Percentiles rank a stretch among this genome's conserved stretches.
phyloP scores from a whole-genome alignment of 2,888 invertebrate species.

The Iphiclides podalirius region DNA sequence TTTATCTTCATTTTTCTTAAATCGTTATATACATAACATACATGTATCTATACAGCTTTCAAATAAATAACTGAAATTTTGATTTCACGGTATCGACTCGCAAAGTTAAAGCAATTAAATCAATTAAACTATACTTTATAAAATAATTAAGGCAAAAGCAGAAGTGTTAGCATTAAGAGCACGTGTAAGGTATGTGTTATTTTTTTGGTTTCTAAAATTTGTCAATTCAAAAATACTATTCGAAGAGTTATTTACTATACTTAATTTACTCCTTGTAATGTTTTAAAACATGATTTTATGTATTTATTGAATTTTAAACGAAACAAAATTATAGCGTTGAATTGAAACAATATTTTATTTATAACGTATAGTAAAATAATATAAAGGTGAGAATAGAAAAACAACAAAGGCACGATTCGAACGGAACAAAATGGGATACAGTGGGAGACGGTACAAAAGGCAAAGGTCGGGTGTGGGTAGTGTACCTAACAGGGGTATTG shows the following conservation, averaged over 20 bases:
- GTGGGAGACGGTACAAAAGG: conserved; percentile 41
- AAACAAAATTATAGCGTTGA: conserved; percentile 27
- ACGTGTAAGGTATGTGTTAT: conserved; percentile 19
- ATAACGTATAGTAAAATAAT: conserved; percentile 10
- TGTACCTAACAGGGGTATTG: conserved; percentile 99
- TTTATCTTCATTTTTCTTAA: neutral
- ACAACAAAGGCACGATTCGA: conserved; percentile 47
- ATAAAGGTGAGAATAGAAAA: conserved; percentile 41
- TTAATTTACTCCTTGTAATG: conserved; percentile 78
- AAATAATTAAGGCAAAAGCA: neutral
- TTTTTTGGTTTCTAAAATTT: conserved; percentile 12
- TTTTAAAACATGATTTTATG: conserved; percentile 68
- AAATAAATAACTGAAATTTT: neutral
- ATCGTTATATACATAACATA: neutral
- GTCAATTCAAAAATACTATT: conserved; percentile 2
- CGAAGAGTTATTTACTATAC: conserved; percentile 32
- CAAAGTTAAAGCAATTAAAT: conserved; percentile 42
- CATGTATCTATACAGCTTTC: neutral
- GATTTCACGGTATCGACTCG: conserved; percentile 70
- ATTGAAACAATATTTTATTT: conserved; percentile 28
- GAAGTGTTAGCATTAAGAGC: conserved; percentile 3
- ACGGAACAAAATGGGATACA: conserved; percentile 54
- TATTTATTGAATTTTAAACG: conserved; percentile 45
- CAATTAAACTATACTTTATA: no score
- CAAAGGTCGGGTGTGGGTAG: conserved; percentile 64